These are phyloP conservation scores for Chaetodon trifascialis DNA, from an alignment of 2,113 vertebrate species.

Conservation along the genomic window DNA sequence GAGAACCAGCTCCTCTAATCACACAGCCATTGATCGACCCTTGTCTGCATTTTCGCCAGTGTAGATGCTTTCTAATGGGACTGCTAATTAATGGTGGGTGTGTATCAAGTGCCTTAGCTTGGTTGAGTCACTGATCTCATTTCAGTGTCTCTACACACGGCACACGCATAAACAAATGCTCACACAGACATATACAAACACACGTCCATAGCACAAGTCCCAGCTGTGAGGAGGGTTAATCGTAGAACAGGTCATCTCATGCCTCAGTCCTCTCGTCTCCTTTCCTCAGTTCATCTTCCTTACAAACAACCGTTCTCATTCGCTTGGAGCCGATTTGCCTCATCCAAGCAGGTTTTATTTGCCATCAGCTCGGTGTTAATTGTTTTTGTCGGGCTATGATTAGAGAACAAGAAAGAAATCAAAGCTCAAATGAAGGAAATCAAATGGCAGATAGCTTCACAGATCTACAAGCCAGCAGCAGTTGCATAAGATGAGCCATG, in stretches of 20 bases:
- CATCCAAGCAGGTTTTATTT: conserved; percentile 44
- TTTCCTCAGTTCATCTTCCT: conserved; percentile 8
- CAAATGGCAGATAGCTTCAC: conserved; percentile 25
- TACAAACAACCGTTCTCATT: conserved; percentile 26
- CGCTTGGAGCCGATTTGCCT: conserved; percentile 31
- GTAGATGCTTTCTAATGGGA: conserved; percentile 63
- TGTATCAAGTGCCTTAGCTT: conserved; percentile 57
- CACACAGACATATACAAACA: not conserved
- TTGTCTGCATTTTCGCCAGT: conserved; percentile 37
- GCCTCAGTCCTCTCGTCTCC: not conserved
- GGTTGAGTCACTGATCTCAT: conserved; percentile 53
- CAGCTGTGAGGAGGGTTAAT: not conserved
- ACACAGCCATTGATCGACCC: conserved; percentile 54
- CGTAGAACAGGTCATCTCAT: not conserved
- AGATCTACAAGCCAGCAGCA: conserved; percentile 52
- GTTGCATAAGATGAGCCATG: conserved; percentile 40
- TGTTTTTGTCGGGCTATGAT: conserved; percentile 60
- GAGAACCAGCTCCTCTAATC: conserved; percentile 60
- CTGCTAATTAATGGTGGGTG: conserved; percentile 69
- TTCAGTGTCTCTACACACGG: conserved; percentile 29
- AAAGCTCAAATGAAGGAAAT: conserved; percentile 56
- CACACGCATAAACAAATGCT: not conserved
- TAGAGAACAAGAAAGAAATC: conserved; percentile 52
- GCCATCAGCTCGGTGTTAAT: conserved; percentile 52
- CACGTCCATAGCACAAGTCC: not conserved